phyloP scores from a whole-genome alignment of 23 tunicate genomes.

The Trididemnum nubilum region DNA sequence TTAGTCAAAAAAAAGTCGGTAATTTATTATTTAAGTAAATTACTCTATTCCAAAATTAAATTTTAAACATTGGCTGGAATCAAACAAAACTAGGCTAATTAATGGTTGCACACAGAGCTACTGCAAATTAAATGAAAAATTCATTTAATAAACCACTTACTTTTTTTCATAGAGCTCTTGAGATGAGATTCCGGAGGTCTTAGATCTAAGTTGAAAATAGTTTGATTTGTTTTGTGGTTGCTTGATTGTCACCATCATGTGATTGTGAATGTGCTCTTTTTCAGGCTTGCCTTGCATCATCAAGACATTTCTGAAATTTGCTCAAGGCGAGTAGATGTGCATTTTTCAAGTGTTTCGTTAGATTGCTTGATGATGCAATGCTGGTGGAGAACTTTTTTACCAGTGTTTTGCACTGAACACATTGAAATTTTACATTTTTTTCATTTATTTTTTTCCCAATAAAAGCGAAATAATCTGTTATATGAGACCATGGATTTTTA shows the following conservation, averaged over 20 bases:
- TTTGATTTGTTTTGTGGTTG: not conserved
- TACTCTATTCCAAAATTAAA: too few species aligned
- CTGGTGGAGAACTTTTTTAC: slow-evolving; percentile 9
- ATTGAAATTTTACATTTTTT: slow-evolving; percentile 6
- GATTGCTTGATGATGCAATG: slow-evolving; percentile 14
- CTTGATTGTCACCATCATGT: not conserved
- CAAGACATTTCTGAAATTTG: not conserved
- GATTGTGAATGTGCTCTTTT: not conserved
- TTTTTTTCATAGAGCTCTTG: slow-evolving; percentile 16
- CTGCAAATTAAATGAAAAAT: too few species aligned
- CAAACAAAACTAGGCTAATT: too few species aligned
- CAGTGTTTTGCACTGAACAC: not conserved
- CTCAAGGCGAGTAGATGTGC: not conserved
- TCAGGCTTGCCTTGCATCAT: not conserved
- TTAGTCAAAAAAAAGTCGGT: too few species aligned
- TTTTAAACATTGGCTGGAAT: too few species aligned
- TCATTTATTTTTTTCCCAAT: slow-evolving; percentile 6
- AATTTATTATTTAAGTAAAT: too few species aligned
- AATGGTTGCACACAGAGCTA: too few species aligned
- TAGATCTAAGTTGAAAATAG: slow-evolving; percentile 2
- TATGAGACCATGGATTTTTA: not conserved
- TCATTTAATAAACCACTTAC: too few species aligned
- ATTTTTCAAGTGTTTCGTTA: not conserved
- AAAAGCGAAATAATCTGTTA: not conserved
- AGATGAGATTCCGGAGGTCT: not conserved